phyloP scores from a whole-genome alignment of 2,888 invertebrate genomes.

The Lithodes maja region DNA sequence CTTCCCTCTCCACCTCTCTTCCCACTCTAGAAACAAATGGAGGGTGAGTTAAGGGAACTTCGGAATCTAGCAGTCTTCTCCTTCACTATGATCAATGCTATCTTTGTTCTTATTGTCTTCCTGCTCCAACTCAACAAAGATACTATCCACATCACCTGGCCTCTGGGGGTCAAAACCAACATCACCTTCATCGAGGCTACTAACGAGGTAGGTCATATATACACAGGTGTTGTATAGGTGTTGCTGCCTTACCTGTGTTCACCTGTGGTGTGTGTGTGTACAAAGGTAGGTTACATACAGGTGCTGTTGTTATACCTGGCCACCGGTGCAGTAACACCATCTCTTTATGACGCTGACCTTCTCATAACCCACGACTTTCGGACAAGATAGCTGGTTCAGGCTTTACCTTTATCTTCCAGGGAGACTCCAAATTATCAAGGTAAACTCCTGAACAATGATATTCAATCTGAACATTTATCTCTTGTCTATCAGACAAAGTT shows the following conservation, averaged over 20 bases:
- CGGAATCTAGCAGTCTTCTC: constrained; percentile 76
- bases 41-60: constrained; percentile 74
- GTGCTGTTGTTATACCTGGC: too few relatives aligned
- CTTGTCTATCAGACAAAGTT: too few relatives aligned
- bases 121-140: constrained; percentile 78
- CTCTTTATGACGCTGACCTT: too few relatives aligned
- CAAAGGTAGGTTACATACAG: too few relatives aligned
- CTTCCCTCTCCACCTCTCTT: constrained; percentile 51
- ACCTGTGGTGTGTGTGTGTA: constrained; percentile 7
- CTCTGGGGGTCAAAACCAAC: constrained; percentile 76
- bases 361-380: too few relatives aligned
- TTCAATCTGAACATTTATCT: too few relatives aligned
- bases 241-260: neutral
- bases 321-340: too few relatives aligned
- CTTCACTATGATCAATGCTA: constrained; percentile 78
- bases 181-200: constrained; percentile 72
- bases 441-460: too few relatives aligned
- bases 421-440: too few relatives aligned
- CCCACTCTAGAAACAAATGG: constrained; percentile 71
- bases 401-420: too few relatives aligned
- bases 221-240: neutral
- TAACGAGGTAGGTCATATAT: constrained; percentile 61
- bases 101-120: constrained; percentile 78
- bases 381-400: too few relatives aligned
- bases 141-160: constrained; percentile 78